phyloP scores from a whole-genome alignment of 2,797 vertebrate species.

The Erithacus rubecula region DNA sequence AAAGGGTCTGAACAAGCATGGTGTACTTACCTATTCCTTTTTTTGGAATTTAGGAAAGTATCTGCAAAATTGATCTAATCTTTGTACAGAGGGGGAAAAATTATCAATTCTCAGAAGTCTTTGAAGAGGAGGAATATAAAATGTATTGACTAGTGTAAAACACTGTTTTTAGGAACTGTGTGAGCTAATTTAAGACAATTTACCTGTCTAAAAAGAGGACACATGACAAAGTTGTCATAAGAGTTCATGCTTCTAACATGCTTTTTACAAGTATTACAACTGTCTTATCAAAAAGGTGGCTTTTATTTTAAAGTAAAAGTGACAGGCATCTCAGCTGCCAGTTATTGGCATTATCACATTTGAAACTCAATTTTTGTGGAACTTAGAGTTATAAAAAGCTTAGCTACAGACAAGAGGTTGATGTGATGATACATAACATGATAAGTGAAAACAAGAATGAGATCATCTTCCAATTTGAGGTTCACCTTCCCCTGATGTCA shows the following conservation, averaged over 20 bases:
- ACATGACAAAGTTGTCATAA: constrained; percentile 10
- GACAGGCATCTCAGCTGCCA: not conserved
- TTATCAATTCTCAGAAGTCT: not conserved
- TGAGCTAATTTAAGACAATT: constrained; percentile 16
- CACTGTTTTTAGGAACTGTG: not conserved
- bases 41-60: not conserved
- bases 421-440: not conserved
- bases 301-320: not conserved
- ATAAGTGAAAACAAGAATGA: not conserved
- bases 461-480: not conserved
- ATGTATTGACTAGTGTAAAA: not conserved
- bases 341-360: not conserved
- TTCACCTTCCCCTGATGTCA: not conserved
- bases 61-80: not conserved
- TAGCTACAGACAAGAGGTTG: not conserved
- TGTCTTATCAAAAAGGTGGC: not conserved
- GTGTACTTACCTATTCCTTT: not conserved
- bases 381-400: not conserved
- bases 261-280: not conserved
- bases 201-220: constrained; percentile 9
- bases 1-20: not conserved
- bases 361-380: not conserved
- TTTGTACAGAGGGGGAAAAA: not conserved
- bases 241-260: not conserved
- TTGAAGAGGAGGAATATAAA: constrained; percentile 5